These are phyloP conservation scores for cat (Felis catus) DNA, from an alignment of 2,113 vertebrate genomes.

Conservation along the genomic window DNA sequence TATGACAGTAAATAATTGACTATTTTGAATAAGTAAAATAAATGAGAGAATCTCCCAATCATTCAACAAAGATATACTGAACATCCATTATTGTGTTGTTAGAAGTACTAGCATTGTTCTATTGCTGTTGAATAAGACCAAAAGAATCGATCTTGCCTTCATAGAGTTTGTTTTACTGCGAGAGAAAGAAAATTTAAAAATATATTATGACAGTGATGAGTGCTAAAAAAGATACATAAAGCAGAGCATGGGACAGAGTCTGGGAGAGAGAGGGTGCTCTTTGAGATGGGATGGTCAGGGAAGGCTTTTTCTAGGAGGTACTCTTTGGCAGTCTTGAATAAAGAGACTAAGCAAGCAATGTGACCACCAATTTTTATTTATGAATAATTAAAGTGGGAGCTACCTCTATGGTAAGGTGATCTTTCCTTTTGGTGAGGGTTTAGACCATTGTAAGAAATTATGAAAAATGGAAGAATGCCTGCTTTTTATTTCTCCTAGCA, in stretches of 20 bases:
- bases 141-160: background rate
- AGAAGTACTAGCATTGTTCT: background rate
- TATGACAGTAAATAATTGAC: background rate
- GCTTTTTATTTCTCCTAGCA: background rate
- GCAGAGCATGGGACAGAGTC: background rate
- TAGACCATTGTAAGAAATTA: background rate
- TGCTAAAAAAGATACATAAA: background rate
- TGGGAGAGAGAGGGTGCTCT: background rate
- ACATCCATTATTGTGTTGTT: background rate
- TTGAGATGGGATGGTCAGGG: background rate
- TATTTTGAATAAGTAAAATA: background rate
- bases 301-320: background rate
- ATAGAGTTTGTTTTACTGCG: background rate
- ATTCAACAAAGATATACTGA: background rate
- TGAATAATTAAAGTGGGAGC: background rate
- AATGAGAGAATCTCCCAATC: background rate
- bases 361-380: background rate
- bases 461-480: background rate
- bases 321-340: background rate
- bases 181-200: background rate
- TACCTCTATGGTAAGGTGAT: background rate
- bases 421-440: background rate
- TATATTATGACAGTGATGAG: background rate
- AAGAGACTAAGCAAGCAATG: background rate
- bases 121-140: background rate